Evolutionary conservation across 1,140 invertebrate genomes (phyloP), one percentile per base, ranked within the genome.

Genomic region (Dolichoris vasculosae): DNA sequence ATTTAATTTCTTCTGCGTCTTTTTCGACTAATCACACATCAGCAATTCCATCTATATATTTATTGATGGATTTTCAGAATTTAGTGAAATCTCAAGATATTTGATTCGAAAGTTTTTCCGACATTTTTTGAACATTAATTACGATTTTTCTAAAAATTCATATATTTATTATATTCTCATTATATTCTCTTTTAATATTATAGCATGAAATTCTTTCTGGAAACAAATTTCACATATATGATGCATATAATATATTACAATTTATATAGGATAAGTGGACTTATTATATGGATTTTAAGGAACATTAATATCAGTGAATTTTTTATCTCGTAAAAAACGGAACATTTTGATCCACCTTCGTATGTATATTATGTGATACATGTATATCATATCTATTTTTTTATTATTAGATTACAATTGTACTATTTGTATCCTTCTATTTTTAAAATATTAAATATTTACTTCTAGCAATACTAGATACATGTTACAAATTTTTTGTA

Each of bases 91-190:
- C 59, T 63, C n/a, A 63, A 20, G 55, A 59, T n/a, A n/a, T 63
- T 63, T 23, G 43, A 63, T 26, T 4, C 30, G 11, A 63, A 63
- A 6, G 23, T 48, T 76, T n/a, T 46, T 76, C 35, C 35, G 15
- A 71, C 3, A 71, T 71, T 17, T 71, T 9, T 71, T 2, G 11
- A 17, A 38, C 26, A 71, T 82, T 82, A 82, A 71, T 71, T 51
- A 82, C 3, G 67, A 71, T 51, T 82, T 55, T 71, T 43, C 1
- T 40, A 71, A 20, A 71, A 71, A 23, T 38, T 23, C 32, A 71
- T 20, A 38, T 38, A 38, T 38, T 71, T n/a, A n/a, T n/a, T n/a
- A n/a, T n/a, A n/a, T n/a, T n/a, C n/a, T n/a, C n/a, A n/a, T n/a
- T n/a, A n/a, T n/a, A n/a, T n/a, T 13, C 11, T 71, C 32, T 71